Conservation (phyloP, 2,797 vertebrate species). For the Semaprochilodus insignis region DNA sequence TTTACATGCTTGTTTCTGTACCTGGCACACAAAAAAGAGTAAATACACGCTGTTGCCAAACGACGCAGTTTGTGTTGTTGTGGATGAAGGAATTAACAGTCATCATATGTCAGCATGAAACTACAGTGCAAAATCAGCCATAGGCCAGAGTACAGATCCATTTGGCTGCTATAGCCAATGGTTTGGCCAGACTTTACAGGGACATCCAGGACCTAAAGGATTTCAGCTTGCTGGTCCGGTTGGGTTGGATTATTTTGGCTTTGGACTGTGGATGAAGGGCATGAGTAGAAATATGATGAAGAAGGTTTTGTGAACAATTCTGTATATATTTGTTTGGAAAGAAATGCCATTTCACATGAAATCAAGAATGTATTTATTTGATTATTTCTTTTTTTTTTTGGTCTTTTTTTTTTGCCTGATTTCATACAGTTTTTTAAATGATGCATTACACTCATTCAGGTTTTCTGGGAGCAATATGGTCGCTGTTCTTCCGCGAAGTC, state of each 20-base stretch:
- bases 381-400: constrained; percentile 60
- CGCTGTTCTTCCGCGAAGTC: constrained; percentile 31
- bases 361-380: constrained; percentile 85
- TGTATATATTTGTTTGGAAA: constrained; percentile 75
- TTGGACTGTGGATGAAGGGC: constrained; percentile 35
- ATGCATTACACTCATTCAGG: constrained; percentile 52
- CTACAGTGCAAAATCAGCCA: constrained; percentile 37
- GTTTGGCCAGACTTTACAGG: constrained; percentile 19
- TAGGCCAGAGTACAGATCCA: constrained; percentile 41
- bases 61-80: constrained; percentile 14
- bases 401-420: constrained; percentile 58
- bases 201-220: constrained; percentile 32
- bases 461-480: constrained; percentile 60
- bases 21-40: constrained; percentile 19
- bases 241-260: constrained; percentile 55
- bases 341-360: constrained; percentile 66
- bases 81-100: constrained; percentile 24
- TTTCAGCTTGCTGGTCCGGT: constrained; percentile 46
- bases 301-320: constrained; percentile 40
- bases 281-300: constrained; percentile 5
- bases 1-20: constrained; percentile 77
- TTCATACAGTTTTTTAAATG: constrained; percentile 43
- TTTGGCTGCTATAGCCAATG: constrained; percentile 33
- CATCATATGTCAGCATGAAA: not conserved
- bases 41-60: constrained; percentile 45